Percentiles rank a stretch among this genome's conserved stretches.
phyloP scores from a whole-genome alignment of 2,888 invertebrate species.

The Orthonychiurus folsomi region DNA sequence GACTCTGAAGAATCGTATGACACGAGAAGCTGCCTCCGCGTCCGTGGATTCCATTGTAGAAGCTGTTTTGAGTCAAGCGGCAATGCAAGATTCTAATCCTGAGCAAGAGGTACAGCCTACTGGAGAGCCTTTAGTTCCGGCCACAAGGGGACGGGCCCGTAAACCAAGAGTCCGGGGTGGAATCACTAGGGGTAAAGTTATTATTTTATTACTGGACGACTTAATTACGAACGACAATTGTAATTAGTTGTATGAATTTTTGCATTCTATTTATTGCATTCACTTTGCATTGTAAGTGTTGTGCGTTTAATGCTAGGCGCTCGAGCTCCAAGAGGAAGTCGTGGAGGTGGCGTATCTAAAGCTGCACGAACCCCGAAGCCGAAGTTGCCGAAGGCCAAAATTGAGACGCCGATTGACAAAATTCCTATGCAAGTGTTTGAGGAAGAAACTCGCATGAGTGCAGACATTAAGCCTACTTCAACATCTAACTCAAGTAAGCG shows the following conservation, averaged over 20 bases:
- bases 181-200: not conserved
- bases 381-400: constrained; percentile 21
- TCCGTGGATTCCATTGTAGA: constrained; percentile 7
- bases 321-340: constrained; percentile 10
- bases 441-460: constrained; percentile 52
- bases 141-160: not conserved
- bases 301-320: too few species aligned
- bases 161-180: not conserved
- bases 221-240: too few species aligned
- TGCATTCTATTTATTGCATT: not conserved
- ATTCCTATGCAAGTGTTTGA: constrained; percentile 47
- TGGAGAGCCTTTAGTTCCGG: not conserved
- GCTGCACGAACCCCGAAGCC: constrained; percentile 18
- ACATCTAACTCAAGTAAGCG: not conserved
- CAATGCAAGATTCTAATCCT: not conserved
- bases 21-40: not conserved
- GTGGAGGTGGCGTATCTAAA: constrained; percentile 14
- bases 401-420: constrained; percentile 9
- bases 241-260: too few species aligned
- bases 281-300: not conserved
- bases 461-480: constrained; percentile 40
- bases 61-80: constrained; percentile 3
- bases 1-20: constrained; percentile 13
- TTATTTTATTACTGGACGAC: too few species aligned
- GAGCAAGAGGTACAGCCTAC: not conserved